phyloP scores from a whole-genome alignment of 2,797 vertebrate genomes.

The Hybognathus amarus region DNA sequence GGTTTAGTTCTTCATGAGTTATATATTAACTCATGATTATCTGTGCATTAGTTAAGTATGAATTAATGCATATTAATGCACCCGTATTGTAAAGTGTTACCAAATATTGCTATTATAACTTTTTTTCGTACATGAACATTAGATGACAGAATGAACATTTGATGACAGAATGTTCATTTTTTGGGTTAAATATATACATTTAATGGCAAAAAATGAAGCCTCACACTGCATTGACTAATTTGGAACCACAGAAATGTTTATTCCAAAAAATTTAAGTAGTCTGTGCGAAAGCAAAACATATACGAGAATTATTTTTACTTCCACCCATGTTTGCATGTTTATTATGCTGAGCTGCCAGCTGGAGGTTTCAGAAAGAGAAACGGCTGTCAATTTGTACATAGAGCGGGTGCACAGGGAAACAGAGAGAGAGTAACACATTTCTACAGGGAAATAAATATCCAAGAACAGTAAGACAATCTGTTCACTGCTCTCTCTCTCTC shows the following conservation, averaged over 20 bases:
- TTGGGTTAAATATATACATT: background rate
- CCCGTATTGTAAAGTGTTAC: too few relatives aligned
- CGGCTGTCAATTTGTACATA: constrained; percentile 1
- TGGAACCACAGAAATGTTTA: background rate
- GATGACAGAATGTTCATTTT: background rate
- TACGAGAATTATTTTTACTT: background rate
- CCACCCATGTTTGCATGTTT: constrained; percentile 12
- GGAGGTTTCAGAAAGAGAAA: constrained; percentile 2
- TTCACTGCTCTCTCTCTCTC: background rate
- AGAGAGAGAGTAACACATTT: constrained; percentile 2
- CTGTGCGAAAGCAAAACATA: background rate
- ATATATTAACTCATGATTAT: too few relatives aligned
- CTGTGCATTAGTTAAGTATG: too few relatives aligned
- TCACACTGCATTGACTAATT: background rate
- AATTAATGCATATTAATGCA: too few relatives aligned
- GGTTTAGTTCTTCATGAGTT: too few relatives aligned
- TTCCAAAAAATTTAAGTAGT: background rate
- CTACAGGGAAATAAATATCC: constrained; percentile 25
- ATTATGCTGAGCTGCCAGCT: constrained; percentile 18
- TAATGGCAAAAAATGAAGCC: background rate
- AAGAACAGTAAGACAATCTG: background rate
- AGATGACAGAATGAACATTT: background rate
- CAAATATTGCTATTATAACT: too few relatives aligned
- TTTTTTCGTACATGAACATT: background rate
- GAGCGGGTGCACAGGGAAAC: background rate